Base-by-base conservation (phyloP, 2,113 vertebrate genomes). In the Lagopus muta region DNA sequence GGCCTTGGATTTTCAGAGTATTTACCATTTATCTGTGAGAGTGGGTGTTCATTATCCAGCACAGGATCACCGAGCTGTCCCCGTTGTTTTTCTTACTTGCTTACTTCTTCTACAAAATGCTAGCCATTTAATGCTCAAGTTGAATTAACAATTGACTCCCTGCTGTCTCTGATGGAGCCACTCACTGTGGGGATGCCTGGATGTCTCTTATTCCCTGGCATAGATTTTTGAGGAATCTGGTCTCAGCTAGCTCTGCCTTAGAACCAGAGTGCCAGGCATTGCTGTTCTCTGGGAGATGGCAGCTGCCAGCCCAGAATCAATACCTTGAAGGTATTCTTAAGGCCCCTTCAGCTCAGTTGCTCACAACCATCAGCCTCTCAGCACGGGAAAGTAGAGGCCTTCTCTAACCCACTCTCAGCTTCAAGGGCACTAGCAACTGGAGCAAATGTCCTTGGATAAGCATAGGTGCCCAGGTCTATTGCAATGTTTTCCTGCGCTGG, bases 391-490 rank as follows among this genome's bases (percentile, higher is more conserved):
- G 9, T 38, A 84, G 57, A 55, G 8, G 22, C 5, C 4, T 54
- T 71, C 15, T 18, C n/a, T 61, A 30, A 78, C 13, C 8, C 8
- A 22, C 45, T 84, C 22, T 11, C 47, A 36, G 27, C 10, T 75
- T 75, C 67, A 54, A 30, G 78, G 70, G 15, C 36, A 38, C 9
- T n/a, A 15, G 17, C 61, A 45, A 11, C 54, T 87, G 54, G 18
- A 91, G 91, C 17, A 80, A 60, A 38, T 61, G 3, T 75, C 47
- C 18, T 65, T 48, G 74, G 43, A 45, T 58, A 61, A 8, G 22
- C 7, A 79, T 65, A 69, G 0, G 4, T 2, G 10, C 2, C 3
- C 45, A 27, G 6, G 6, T 75, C 38, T 48, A 24, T 4, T 40
- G 36, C 43, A 24, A 12, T 38, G 24, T 79, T 94, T 16, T 77